Base-by-base conservation (phyloP, 2,888 invertebrate species). In the Troglohyphantes excavatus region DNA sequence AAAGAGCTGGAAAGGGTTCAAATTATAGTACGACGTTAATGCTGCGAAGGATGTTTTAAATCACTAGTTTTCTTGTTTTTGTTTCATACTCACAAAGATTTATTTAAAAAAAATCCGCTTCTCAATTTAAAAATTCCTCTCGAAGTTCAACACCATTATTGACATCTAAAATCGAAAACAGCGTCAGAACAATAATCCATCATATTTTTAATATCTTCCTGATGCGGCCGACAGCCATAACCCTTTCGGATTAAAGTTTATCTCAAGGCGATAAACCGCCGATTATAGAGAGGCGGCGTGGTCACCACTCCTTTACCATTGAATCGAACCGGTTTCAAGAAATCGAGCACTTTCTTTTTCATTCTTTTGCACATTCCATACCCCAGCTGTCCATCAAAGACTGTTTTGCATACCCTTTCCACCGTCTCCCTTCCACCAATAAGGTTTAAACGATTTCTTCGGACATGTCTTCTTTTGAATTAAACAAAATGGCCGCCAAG, bases 261-360 rank as follows among this genome's bases (percentile, higher is more conserved):
- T 11, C 19, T 29, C 11, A 43, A 26, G 6, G 43, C 63, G 73
- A 72, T 83, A 39, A 63, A 19, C n/a, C 13, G 53, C 68, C 67
- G 33, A 75, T 29, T 59, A 6, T 33, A n/a, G 76, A 53, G 39
- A 23, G 27, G 21, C 53, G 5, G 5, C 13, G n/a, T 53, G 53
- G 46, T 27, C 13, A 23, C 73, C 46, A 29, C 27, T n/a, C 29
- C 39, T 23, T 73, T 23, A 21, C 27, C 26, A 39, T 2, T 19
- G 21, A 21, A 26, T 13, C 29, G 67, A n/a, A 85, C 85, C 85
- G 85, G 85, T 85, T 76, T 33, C 9, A 23, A 53, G 46, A 85
- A 76, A 59, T 85, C 75, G 85, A 76, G 85, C 85, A 85, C 75
- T 85, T 76, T 83, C 83, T 83, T 39, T 70, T 33, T n/a, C 61